Evolutionary conservation across 2,797 vertebrate species (phyloP).

Genomic region (Poecilia picta): DNA sequence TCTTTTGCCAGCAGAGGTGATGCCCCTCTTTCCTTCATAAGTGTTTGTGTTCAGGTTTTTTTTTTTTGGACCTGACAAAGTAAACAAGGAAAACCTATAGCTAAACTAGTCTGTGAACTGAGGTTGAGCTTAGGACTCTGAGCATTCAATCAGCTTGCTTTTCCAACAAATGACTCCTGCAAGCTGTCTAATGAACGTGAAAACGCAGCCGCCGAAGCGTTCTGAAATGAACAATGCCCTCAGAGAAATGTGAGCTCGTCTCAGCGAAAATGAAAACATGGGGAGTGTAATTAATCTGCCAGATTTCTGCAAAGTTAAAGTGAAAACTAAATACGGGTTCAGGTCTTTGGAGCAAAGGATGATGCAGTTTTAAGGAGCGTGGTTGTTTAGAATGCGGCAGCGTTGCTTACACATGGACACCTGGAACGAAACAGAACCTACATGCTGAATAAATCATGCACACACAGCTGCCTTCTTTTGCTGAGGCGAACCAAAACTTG

Average conservation of each 20-base stretch:
- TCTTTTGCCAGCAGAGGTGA: constrained; percentile 21
- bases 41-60: neutral
- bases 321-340: constrained; percentile 7
- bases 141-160: constrained; percentile 42
- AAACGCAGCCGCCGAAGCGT: constrained; percentile 30
- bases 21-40: neutral
- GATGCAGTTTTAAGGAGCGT: constrained; percentile 1
- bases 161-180: constrained; percentile 38
- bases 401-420: constrained; percentile 71
- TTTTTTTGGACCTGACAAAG: constrained; percentile 13
- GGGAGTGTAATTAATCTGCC: constrained; percentile 15
- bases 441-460: constrained; percentile 75
- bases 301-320: neutral
- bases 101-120: constrained; percentile 29
- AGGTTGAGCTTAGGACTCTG: constrained; percentile 37
- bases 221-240: constrained; percentile 36
- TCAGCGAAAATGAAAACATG: constrained; percentile 21
- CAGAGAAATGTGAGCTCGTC: constrained; percentile 24
- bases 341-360: neutral
- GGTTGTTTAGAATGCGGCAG: constrained; percentile 60
- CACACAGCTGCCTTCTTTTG: constrained; percentile 59
- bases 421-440: constrained; percentile 70
- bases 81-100: constrained; percentile 15
- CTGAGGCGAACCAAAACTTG: constrained; percentile 68
- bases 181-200: constrained; percentile 35